Percentiles rank a stretch among this genome's conserved stretches.
These are phyloP conservation scores for Ranitomeya variabilis DNA, from an alignment of 2,113 vertebrate genomes.

Conservation along the genomic window DNA sequence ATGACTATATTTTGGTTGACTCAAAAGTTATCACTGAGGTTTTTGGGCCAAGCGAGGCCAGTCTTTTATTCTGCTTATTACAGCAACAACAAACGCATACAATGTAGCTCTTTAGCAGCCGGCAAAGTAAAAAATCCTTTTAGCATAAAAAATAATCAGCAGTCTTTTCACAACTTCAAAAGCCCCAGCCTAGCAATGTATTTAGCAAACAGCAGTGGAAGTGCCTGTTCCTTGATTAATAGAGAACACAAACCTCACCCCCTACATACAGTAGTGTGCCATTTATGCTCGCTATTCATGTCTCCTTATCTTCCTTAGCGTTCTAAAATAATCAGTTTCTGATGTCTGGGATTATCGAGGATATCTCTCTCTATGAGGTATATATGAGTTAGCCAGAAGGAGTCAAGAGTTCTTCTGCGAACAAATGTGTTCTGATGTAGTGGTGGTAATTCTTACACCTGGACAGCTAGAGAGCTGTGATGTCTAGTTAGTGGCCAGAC, in stretches of 20 bases:
- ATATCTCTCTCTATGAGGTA: not conserved
- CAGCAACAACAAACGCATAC: constrained; percentile 27
- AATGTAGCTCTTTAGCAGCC: constrained; percentile 21
- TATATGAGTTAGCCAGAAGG: too few species aligned
- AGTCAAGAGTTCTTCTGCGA: too few species aligned
- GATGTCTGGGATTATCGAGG: not conserved
- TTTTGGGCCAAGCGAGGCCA: constrained; percentile 16
- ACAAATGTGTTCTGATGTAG: too few species aligned
- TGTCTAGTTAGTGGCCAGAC: too few species aligned
- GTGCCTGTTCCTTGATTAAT: not conserved
- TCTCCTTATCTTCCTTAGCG: not conserved
- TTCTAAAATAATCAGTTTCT: not conserved
- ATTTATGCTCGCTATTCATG: not conserved
- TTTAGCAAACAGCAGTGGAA: not conserved
- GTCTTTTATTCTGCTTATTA: constrained; percentile 37
- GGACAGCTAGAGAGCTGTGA: too few species aligned
- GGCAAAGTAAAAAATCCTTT: constrained; percentile 15
- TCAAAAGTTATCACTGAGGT: constrained; percentile 9
- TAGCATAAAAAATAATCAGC: constrained; percentile 31
- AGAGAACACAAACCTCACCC: not conserved
- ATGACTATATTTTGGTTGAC: not conserved
- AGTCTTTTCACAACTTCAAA: constrained; percentile 29
- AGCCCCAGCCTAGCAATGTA: not conserved
- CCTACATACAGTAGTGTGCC: not conserved
- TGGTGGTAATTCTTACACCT: too few species aligned